These are phyloP conservation scores for Conomelus anceps DNA, from an alignment of 2,888 invertebrate genomes.

Conservation along the genomic window DNA sequence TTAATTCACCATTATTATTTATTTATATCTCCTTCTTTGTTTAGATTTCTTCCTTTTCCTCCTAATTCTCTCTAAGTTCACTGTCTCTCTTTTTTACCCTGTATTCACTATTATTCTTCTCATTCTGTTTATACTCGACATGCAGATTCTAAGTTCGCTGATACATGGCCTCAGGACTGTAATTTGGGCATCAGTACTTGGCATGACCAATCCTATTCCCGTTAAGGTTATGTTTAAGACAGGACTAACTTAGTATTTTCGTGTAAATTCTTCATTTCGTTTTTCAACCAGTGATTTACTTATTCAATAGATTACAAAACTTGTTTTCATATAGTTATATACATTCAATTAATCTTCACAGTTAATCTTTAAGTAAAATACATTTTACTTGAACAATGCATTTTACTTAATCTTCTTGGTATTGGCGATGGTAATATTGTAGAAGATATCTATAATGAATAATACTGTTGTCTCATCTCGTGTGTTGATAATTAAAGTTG, in stretches of 20 bases:
- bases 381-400: no score
- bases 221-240: background rate
- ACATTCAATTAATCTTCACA: no score
- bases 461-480: no score
- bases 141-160: background rate
- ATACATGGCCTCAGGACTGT: background rate
- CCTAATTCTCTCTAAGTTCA: background rate
- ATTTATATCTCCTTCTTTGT: background rate
- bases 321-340: no score
- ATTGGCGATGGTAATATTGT: no score
- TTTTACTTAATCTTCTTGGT: no score
- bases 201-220: background rate
- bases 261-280: background rate
- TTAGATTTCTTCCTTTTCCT: background rate
- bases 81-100: background rate
- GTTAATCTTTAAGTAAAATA: no score
- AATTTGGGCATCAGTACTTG: background rate
- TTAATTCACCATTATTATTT: background rate
- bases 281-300: background rate
- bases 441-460: no score
- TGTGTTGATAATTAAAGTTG: no score
- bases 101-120: background rate
- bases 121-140: background rate
- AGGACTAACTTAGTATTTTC: background rate
- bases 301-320: background rate